These are phyloP conservation scores for Choloepus hoffmanni DNA, from an alignment of 2,113 vertebrate genomes.

Conservation along the genomic window DNA sequence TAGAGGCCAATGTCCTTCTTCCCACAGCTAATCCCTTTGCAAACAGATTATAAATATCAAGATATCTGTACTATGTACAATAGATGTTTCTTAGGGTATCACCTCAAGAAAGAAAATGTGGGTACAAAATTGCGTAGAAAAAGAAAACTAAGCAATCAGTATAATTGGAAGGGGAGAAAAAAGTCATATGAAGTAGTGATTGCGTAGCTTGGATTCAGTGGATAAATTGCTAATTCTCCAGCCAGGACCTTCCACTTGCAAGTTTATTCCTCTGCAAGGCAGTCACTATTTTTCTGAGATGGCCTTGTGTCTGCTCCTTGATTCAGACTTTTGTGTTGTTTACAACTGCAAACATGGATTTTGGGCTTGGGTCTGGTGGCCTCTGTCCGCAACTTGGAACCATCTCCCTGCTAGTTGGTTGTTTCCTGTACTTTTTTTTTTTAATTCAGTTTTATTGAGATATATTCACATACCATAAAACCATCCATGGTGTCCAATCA, in stretches of 20 bases:
- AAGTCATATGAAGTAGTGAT: neutral
- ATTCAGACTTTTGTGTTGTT: neutral
- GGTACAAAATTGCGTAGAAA: neutral
- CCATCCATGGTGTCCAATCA: too few species aligned
- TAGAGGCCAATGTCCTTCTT: neutral
- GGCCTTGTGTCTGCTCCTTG: neutral
- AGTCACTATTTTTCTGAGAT: neutral
- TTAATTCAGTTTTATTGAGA: too few species aligned
- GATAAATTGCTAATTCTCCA: neutral
- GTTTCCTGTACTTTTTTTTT: neutral
- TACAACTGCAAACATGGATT: neutral
- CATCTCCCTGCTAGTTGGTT: neutral
- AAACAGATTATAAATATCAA: neutral
- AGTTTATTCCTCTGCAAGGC: neutral
- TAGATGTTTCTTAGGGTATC: neutral
- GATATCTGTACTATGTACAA: neutral
- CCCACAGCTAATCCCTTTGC: neutral
- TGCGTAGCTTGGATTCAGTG: neutral
- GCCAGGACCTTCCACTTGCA: neutral
- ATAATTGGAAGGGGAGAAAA: too few species aligned
- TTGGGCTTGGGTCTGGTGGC: too few species aligned
- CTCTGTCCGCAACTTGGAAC: neutral
- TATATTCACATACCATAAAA: too few species aligned
- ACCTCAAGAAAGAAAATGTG: neutral
- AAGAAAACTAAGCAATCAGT: neutral